Base-by-base conservation (phyloP, 2,888 invertebrate species). In the Heteromurus nitidus region DNA sequence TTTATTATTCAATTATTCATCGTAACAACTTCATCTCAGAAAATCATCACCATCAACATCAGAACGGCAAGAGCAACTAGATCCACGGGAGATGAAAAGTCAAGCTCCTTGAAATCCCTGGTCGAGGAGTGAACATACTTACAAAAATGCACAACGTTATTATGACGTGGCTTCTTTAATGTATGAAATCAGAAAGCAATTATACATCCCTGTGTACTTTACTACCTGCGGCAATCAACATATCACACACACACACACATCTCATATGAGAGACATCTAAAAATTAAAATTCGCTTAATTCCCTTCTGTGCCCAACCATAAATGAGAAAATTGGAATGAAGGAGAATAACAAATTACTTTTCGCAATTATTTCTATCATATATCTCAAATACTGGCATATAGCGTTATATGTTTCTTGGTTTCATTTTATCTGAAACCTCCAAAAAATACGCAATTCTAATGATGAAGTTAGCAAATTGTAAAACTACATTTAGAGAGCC, bases 1-100 rank as follows among this genome's bases (percentile, higher is more conserved):
- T 28, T 60, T 30, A 60, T 60, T 60, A 60, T 60, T 60, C 60
- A 60, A 60, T 60, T 60, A 60, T 60, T 60, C 30, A 60, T 26
- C 60, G 16, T 30, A 60, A 60, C 60, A 60, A 60, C 60, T 60
- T 60, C 28, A 60, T 60, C 60, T 60, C 60, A 30, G 26, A 28
- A 16, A 60, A 55, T 55, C 55, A 55, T 55, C 55, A 55, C 55
- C 16, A n/a, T n/a, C n/a, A n/a, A n/a, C n/a, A n/a, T n/a, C n/a
- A n/a, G n/a, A n/a, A n/a, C n/a, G n/a, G n/a, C 18, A n/a, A 11
- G 24, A 24, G 24, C 24, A 36, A 7, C 36, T 36, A 9, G 7
- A 7, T 36, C 36, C 13, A 36, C 36, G 13, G 9, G 36, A 36
- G 13, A 36, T 9, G 13, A 36, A 36, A 36, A 36, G 9, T 36